Evolutionary conservation across 1,140 invertebrate genomes (phyloP), one percentile per base, ranked within the genome.

Genomic region (Leptestheria dahalacensis): DNA sequence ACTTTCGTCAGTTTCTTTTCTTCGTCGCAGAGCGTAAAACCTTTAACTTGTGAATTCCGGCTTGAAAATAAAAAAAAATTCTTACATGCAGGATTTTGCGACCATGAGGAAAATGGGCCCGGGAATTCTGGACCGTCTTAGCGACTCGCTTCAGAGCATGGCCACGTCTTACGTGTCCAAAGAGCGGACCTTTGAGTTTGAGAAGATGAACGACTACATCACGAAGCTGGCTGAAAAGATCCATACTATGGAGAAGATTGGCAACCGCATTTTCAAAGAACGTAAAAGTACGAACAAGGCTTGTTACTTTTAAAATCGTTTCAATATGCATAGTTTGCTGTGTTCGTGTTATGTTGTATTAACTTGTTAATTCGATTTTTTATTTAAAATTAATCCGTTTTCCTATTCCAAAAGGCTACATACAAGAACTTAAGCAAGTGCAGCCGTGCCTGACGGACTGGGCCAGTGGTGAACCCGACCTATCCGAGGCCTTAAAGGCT

Each of bases 1-100:
- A 78, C 79, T 71, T 72, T 85, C 29, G 74, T 81, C 59, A 71
- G 80, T 41, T 87, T 87, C 69, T 72, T 87, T 12, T 84, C 82
- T 15, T 76, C 80, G 6, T 82, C 82, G 65, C 52, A 57, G 64
- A 68, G 61, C 52, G 46, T 58, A 62, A 59, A 25, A 11, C 23
- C 24, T 29, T 62, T 55, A 10, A n/a, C 41, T 23, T 54, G 15
- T 55, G 29, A 15, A 28, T n/a, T 15, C 25, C 33, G 12, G 33
- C 3, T 15, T 23, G n/a, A 63, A 73, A 70, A 72, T 73, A 62
- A 60, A 54, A 15, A 50, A 11, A 55, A 33, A 15, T 57, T 12
- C 12, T 59, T 3, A 46, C 56, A 50, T 74, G 28, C 61, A 83
- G 79, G 82, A 85, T 68, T 84, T 86, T 68, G 74, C 73, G 68